Percentiles rank a stretch among this genome's conserved stretches.
These are phyloP conservation scores for Sycobia sp. DNA, from an alignment of 1,140 invertebrate genomes.

Conservation along the genomic window DNA sequence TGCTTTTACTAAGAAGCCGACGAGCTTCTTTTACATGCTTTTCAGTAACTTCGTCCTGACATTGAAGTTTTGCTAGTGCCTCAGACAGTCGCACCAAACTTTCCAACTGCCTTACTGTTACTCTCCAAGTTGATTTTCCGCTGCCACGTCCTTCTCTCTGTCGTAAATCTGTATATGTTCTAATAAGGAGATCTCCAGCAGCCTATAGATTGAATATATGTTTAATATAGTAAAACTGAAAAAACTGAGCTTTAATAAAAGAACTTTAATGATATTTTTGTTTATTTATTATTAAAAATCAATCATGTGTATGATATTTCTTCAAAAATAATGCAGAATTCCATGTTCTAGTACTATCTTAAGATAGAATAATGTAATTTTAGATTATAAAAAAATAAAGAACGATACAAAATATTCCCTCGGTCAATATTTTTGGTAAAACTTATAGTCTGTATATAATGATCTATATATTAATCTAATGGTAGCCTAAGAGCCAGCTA, in stretches of 20 bases:
- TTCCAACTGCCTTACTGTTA: conserved; percentile 99
- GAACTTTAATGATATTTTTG: no score
- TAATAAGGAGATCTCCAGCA: conserved; percentile 83
- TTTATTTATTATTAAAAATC: no score
- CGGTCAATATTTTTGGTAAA: no score
- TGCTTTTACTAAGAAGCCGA: conserved; percentile 95
- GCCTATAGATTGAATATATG: conserved; percentile 61
- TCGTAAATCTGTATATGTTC: conserved; percentile 87
- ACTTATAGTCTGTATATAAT: no score
- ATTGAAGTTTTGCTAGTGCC: conserved; percentile 95
- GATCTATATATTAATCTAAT: no score
- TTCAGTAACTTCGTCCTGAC: conserved; percentile 82
- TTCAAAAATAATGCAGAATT: no score
- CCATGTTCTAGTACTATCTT: no score
- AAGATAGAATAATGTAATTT: no score
- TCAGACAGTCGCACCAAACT: conserved; percentile 96
- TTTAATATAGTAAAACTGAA: neutral
- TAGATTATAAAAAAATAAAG: no score
- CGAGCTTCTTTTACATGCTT: conserved; percentile 92
- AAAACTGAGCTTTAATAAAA: neutral
- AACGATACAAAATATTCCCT: no score
- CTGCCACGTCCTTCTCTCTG: conserved; percentile 78
- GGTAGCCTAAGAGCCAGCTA: no score
- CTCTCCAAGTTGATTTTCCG: conserved; percentile 85
- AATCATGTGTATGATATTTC: no score